Evolutionary conservation across 2,797 vertebrate species (phyloP).

Genomic region (Mormyrus proboscirostris): DNA sequence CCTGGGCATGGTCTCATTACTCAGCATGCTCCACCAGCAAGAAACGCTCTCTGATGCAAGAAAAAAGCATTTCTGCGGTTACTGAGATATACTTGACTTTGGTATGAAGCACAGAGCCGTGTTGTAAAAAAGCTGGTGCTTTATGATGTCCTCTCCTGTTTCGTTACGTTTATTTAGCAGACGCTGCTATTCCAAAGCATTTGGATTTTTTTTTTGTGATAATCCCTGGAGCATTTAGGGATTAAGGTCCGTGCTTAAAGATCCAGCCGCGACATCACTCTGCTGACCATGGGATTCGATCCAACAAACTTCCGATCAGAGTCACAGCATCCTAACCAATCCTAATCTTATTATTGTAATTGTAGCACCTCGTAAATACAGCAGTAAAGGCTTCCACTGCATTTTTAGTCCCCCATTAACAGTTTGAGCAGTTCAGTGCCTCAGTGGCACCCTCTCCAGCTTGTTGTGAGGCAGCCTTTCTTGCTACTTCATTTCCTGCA

Average conservation of each 20-base stretch:
- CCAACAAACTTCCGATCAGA: background rate
- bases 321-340: background rate
- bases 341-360: background rate
- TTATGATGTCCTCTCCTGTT: background rate
- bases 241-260: background rate
- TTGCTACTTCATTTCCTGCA: background rate
- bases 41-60: background rate
- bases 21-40: background rate
- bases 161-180: background rate
- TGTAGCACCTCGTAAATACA: background rate
- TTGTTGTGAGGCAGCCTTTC: background rate
- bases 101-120: background rate
- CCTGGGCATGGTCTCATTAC: background rate
- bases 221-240: background rate
- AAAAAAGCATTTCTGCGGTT: background rate
- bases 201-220: background rate
- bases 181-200: background rate
- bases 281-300: background rate
- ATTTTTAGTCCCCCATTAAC: background rate
- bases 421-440: background rate
- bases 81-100: background rate
- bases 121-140: background rate
- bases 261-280: background rate
- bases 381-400: background rate
- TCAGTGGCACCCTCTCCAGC: background rate